These are phyloP conservation scores for Dendrophyllia cribrosa DNA, from an alignment of 64 coral and sea anemone genomes.

Conservation along the genomic window DNA sequence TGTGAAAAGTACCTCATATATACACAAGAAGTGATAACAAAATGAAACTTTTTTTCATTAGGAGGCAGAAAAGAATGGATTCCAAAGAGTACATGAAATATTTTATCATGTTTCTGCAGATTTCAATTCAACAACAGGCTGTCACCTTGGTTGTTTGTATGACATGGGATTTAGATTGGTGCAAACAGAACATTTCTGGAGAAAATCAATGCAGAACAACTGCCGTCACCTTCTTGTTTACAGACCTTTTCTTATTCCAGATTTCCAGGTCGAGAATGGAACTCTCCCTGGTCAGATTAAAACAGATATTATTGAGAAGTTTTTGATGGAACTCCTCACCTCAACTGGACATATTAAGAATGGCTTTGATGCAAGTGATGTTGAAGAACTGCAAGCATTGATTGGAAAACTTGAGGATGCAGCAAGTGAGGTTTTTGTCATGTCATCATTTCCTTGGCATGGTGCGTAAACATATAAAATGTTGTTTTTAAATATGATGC, in stretches of 20 bases:
- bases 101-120: background rate
- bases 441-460: background rate
- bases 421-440: background rate
- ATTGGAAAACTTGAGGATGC: background rate
- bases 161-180: conserved; percentile 9
- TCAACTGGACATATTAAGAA: background rate
- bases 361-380: background rate
- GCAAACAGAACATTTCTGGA: background rate
- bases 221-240: background rate
- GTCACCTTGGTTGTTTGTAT: background rate
- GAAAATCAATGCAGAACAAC: background rate
- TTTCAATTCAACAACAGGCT: background rate
- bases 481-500: background rate
- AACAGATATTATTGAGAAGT: background rate
- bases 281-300: background rate
- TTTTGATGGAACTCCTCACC: background rate
- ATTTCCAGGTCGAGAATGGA: background rate
- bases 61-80: background rate
- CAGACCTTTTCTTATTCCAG: background rate
- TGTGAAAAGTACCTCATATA: too few species aligned
- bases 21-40: background rate
- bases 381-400: background rate
- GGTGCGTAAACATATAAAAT: background rate
- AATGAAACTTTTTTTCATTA: background rate
- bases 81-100: background rate